Evolutionary conservation across 2,888 invertebrate genomes (phyloP).

Genomic region (Apotomis capreana): DNA sequence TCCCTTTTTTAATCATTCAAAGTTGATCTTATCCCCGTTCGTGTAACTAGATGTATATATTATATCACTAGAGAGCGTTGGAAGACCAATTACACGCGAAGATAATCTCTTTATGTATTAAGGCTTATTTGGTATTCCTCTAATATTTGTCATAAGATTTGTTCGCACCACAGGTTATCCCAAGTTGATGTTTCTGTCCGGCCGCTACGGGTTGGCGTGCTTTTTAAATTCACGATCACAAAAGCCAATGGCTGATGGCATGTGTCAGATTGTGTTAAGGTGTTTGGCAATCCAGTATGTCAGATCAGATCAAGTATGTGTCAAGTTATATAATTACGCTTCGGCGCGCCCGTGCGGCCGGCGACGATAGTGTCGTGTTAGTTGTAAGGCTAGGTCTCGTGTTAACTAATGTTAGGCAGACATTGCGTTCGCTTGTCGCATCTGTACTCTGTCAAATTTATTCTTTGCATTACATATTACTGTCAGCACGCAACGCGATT

Average conservation of each 20-base stretch:
- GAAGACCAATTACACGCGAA: slow-evolving; percentile 17
- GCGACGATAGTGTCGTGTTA: slow-evolving; percentile 70
- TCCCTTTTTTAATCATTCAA: slow-evolving; percentile 26
- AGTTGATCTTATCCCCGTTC: slow-evolving; percentile 35
- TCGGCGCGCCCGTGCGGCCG: slow-evolving; percentile 44
- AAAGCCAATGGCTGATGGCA: slow-evolving; percentile 8
- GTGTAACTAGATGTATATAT: slow-evolving; percentile 40
- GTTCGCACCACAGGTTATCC: slow-evolving; percentile 60
- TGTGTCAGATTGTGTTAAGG: background rate
- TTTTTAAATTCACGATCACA: slow-evolving; percentile 31
- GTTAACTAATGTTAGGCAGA: slow-evolving; percentile 80
- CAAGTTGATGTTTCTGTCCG: slow-evolving; percentile 60
- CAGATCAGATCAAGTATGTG: background rate
- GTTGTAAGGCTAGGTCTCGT: slow-evolving; percentile 76
- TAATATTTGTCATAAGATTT: slow-evolving; percentile 59
- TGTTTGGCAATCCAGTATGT: no score
- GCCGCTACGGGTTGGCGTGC: slow-evolving; percentile 47
- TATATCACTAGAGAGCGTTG: slow-evolving; percentile 39
- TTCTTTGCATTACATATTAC: slow-evolving; percentile 56
- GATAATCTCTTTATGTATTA: slow-evolving; percentile 43
- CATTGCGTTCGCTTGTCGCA: slow-evolving; percentile 76
- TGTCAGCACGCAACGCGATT: slow-evolving; percentile 45
- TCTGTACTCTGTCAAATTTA: slow-evolving; percentile 59
- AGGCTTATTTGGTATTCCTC: slow-evolving; percentile 61
- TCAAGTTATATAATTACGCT: background rate